Evolutionary conservation across 64 coral and sea anemone genomes (phyloP), one percentile per base, ranked within the genome.

Genomic region (Actinia tenebrosa): DNA sequence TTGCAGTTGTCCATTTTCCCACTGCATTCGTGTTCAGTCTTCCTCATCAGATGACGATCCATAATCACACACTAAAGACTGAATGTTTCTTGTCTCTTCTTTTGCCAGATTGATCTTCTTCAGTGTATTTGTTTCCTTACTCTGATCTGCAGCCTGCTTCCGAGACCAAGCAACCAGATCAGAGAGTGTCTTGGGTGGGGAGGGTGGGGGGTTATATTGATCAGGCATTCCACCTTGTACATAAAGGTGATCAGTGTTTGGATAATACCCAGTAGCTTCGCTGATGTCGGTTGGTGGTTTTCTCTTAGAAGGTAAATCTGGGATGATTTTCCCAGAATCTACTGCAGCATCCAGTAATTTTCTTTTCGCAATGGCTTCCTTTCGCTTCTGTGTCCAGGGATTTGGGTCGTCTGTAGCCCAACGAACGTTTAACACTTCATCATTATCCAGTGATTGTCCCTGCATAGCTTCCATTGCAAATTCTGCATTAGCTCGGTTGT

Each of bases 381-480:
- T 96, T 10, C 85, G 71, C 56, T 90, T 93, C 46, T 83, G 17
- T 80, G 89, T 71, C 91, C 91, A 93, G 10, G 94, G 94, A 18
- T 96, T 96, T 7, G 94, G 91, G 60, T 96, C 94, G 44, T 89
- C 43, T 54, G 94, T 93, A 3, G 94, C 94, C 94, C 94, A 96
- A 42, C 94, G 86, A 16, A 96, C 80, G 55, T 96, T 96, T 45
- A 93, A 71, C 26, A 93, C 87, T 64, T 96, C 94, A 77, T 79
- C 62, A 14, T 92, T 85, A 20, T 96, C 86, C 5, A 96, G 53
- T 68, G 91, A 90, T 84, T 96, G 94, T 61, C 82, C 90, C 44
- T 96, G 94, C 94, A 96, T 96, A 16, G 94, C 91, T 77, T 96
- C 94, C 71, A 85, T 90, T 25, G 91, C 94, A 88, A 96, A 96